phyloP scores from a whole-genome alignment of 2,113 vertebrate species.

The Mirza zaza region DNA sequence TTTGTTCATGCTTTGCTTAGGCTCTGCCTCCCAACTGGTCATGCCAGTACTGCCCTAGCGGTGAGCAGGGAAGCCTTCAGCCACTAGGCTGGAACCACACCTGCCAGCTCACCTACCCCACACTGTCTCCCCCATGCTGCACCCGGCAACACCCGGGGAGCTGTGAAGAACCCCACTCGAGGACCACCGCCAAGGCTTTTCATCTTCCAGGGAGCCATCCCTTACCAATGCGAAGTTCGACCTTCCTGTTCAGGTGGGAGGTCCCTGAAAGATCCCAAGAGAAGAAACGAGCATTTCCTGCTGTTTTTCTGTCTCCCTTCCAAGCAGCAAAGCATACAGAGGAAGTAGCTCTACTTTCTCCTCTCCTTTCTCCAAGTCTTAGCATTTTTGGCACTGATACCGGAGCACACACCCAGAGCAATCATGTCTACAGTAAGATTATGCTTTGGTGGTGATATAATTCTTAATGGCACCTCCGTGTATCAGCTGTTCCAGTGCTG shows the following conservation, averaged over 20 bases:
- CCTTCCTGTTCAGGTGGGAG: conserved; percentile 10
- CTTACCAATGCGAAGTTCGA: conserved; percentile 36
- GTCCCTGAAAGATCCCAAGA: conserved; percentile 51
- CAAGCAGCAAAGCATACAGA: conserved; percentile 39
- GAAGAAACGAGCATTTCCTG: conserved; percentile 65
- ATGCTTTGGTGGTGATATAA: background rate
- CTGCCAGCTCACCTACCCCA: background rate
- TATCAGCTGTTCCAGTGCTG: background rate
- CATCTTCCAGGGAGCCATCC: background rate
- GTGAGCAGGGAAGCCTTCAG: background rate
- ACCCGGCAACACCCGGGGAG: background rate
- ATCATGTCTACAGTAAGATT: conserved; percentile 36
- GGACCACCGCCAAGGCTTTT: background rate
- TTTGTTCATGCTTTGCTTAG: background rate
- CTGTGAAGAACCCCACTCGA: background rate
- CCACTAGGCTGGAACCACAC: background rate
- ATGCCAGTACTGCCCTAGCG: background rate
- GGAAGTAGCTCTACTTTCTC: conserved; percentile 51
- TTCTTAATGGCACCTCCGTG: conserved; percentile 27
- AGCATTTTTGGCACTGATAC: conserved; percentile 55
- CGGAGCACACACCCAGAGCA: conserved; percentile 43
- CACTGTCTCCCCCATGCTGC: background rate
- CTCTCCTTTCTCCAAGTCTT: conserved; percentile 50
- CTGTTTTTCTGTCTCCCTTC: conserved; percentile 40
- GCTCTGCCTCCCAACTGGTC: background rate